These are phyloP conservation scores for Gobionotothen gibberifrons DNA, from an alignment of 2,797 vertebrate genomes.

Conservation along the genomic window DNA sequence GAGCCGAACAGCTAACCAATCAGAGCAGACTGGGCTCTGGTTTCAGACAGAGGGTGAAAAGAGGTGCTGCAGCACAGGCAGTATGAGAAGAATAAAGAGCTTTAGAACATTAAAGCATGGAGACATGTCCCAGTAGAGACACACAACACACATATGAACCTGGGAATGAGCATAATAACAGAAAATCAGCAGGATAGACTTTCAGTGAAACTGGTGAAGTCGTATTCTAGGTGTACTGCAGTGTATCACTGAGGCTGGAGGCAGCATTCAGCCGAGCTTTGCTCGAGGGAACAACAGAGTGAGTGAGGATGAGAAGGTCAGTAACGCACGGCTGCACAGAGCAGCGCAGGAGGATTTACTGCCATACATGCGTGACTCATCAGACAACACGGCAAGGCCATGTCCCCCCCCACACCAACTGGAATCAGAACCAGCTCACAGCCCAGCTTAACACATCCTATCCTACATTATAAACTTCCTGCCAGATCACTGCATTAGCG, in stretches of 20 bases:
- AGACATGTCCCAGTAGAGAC: too few species aligned
- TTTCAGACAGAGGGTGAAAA: too few species aligned
- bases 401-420: neutral
- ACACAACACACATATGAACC: too few species aligned
- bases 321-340: slow-evolving; percentile 35
- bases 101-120: too few species aligned
- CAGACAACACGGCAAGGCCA: slow-evolving; percentile 31
- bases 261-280: neutral
- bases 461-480: slow-evolving; percentile 70
- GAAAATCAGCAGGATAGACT: too few species aligned
- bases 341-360: slow-evolving; percentile 4
- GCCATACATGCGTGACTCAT: slow-evolving; percentile 47
- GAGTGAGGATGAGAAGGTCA: slow-evolving; percentile 30
- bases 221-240: neutral
- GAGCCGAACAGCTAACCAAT: too few species aligned
- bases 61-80: too few species aligned
- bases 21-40: too few species aligned
- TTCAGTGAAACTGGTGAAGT: neutral
- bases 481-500: slow-evolving; percentile 47
- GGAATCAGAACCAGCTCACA: slow-evolving; percentile 28
- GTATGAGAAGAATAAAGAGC: too few species aligned
- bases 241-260: neutral
- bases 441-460: slow-evolving; percentile 17
- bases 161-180: too few species aligned
- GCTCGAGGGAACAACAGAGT: slow-evolving; percentile 13